Evolutionary conservation across 2,113 vertebrate species (phyloP), one percentile per base, ranked within the genome.

Genomic region (Anolis sagrei): DNA sequence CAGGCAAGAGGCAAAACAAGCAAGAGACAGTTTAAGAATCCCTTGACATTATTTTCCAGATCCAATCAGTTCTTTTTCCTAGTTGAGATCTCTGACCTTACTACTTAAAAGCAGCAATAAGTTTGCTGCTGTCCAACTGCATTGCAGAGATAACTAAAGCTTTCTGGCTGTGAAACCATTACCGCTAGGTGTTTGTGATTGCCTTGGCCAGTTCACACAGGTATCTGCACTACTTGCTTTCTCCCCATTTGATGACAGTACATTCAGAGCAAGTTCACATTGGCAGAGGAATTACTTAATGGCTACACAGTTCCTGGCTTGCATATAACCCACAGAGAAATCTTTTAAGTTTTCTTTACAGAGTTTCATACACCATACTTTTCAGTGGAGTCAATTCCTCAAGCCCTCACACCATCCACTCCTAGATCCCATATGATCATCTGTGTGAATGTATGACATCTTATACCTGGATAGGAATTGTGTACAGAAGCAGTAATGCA

Each of bases 51-150:
- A 11, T 13, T 16, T 58, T 58, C 18, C 61, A 86, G 87, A 83
- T 90, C 27, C 86, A 21, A 61, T 61, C 75, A 83, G 8, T 13
- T 10, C 79, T 89, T 87, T 58, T 70, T 10, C 6, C 88, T 16
- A 16, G 80, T 81, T 86, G 84, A 48, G 82, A 86, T 51, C 16
- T 73, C 69, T 39, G 81, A 73, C 58, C 44, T 18, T 6, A 13
- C 32, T 54, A 19, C 27, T 82, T 14, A 73, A 84, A 49, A 51
- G 8, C 61, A 76, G 58, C 36, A 64, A 58, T 39, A 19, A 54
- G 11, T 72, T 58, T 82, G 49, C 66, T 39, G 76, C 27, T 18
- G 16, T 72, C n/a, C 23, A 74, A 25, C 66, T 36, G 76, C 27
- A n/a, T 29, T 72, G 49, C 23, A 74, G 34, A 36, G 66, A 83